Base-by-base conservation (phyloP, 2,113 vertebrate genomes). In the Chaenogobius annularis region DNA sequence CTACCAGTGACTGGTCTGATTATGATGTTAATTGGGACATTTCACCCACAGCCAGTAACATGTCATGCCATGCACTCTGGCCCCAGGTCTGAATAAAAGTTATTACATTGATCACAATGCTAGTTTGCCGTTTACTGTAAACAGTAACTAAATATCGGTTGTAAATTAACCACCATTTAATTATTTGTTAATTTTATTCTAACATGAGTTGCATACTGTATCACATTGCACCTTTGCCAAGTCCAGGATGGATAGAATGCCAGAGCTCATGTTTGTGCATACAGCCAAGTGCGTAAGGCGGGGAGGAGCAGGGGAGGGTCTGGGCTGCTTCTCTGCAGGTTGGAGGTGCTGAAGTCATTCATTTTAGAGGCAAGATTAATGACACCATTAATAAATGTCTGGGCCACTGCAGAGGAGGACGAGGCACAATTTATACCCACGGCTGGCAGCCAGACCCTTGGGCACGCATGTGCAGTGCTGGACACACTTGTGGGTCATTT, bases 291-390 rank as follows among this genome's bases (percentile, higher is more conserved):
- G 67, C 59, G 67, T 58, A 12, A 72, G 70, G 70, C 59, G 58
- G 63, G 68, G 84, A 48, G 22, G 52, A n/a, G 56, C 73, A 52
- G 12, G 75, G 68, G 52, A 11, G 44, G 67, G 13, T 63, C 69
- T 56, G 22, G 73, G 83, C 66, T 83, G 75, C 64, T 74, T 85
- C 65, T 70, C 69, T 7, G 65, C 77, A 78, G 77, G 82, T 82
- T 78, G 82, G 72, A 80, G 84, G 70, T 85, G 81, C 83, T 87
- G 75, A 85, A 88, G 83, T 87, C 89, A 87, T 91, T 87, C 84
- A 85, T 90, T 91, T 89, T 87, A 83, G 82, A 87, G 82, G 75
- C 80, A 77, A 84, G 86, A 89, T 90, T 90, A 90, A 91, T 87
- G 83, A 87, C 73, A 83, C 71, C 81, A 90, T 88, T 90, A 90